Conservation (phyloP, 2,888 invertebrate species). For the Drosophila pegasa region DNA sequence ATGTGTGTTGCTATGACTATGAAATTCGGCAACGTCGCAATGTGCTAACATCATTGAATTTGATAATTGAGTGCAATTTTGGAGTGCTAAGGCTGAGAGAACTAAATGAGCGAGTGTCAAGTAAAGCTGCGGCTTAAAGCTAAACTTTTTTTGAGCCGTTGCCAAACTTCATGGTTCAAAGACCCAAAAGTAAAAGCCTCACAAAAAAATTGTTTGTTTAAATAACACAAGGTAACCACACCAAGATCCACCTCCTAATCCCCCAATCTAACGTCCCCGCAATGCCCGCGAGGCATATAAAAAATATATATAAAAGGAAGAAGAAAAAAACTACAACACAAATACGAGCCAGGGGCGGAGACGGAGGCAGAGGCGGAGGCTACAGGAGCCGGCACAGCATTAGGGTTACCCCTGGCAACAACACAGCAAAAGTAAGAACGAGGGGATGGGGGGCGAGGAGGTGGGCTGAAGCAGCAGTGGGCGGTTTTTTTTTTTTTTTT, state of each 20-base stretch:
- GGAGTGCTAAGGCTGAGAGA: background rate
- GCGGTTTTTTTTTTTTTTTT: too few species aligned
- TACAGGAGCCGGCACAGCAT: conserved; percentile 44
- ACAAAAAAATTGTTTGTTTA: conserved; percentile 26
- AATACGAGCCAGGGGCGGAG: conserved; percentile 11
- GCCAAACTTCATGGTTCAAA: conserved; percentile 41
- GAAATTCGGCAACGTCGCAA: conserved; percentile 26
- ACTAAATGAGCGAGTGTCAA: too few species aligned
- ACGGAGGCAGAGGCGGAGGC: background rate
- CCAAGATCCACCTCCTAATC: conserved; percentile 24
- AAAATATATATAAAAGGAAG: conserved; percentile 21
- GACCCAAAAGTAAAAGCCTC: conserved; percentile 18
- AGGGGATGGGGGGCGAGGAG: background rate
- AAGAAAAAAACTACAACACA: conserved; percentile 31
- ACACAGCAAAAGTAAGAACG: background rate
- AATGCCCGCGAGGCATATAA: conserved; percentile 49
- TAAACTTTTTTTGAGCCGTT: background rate
- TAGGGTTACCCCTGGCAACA: conserved; percentile 54
- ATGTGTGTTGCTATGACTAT: background rate
- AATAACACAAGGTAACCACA: conserved; percentile 34
- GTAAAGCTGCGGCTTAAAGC: background rate
- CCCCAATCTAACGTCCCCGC: conserved; percentile 8
- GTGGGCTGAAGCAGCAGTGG: conserved; percentile 33
- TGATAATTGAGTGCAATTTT: background rate
- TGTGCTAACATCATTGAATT: background rate